Conservation (phyloP, 1,140 invertebrate species). For the Oncopeltus fasciatus region DNA sequence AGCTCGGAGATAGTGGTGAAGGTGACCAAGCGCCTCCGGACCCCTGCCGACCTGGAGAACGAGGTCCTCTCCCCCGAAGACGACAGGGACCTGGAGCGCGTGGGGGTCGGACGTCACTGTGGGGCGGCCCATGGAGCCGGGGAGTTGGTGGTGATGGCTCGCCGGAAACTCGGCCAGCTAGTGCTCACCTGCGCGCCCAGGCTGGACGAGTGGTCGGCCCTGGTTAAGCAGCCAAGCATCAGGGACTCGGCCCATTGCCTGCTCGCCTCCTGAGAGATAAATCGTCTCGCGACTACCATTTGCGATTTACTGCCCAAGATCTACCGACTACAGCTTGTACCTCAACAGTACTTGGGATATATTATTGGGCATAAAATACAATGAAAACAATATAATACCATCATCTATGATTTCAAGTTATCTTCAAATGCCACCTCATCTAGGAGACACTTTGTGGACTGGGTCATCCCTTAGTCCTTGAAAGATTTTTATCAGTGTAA, state of each 20-base stretch:
- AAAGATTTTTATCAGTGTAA: too few relatives aligned
- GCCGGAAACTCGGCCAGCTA: constrained; percentile 51
- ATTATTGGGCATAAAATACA: neutral
- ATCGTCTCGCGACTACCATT: neutral
- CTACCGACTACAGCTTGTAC: neutral
- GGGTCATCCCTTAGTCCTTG: too few relatives aligned
- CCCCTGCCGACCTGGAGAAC: constrained; percentile 25
- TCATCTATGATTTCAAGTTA: neutral
- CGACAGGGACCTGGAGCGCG: too few relatives aligned
- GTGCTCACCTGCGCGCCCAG: constrained; percentile 55
- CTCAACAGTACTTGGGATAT: too few relatives aligned
- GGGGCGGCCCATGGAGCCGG: constrained; percentile 52
- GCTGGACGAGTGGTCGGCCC: constrained; percentile 46
- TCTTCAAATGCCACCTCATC: neutral
- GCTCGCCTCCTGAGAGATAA: constrained; percentile 37
- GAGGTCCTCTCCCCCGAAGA: too few relatives aligned
- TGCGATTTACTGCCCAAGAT: neutral
- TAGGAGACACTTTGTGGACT: neutral
- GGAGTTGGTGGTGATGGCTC: constrained; percentile 66
- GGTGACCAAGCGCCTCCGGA: constrained; percentile 46
- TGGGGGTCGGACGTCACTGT: constrained; percentile 45
- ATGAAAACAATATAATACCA: neutral
- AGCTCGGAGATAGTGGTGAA: constrained; percentile 49
- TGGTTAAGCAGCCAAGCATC: constrained; percentile 40
- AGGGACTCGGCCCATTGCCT: constrained; percentile 49